Base-by-base conservation (phyloP, 2,888 invertebrate species). In the Tetheella fluctuosa region DNA sequence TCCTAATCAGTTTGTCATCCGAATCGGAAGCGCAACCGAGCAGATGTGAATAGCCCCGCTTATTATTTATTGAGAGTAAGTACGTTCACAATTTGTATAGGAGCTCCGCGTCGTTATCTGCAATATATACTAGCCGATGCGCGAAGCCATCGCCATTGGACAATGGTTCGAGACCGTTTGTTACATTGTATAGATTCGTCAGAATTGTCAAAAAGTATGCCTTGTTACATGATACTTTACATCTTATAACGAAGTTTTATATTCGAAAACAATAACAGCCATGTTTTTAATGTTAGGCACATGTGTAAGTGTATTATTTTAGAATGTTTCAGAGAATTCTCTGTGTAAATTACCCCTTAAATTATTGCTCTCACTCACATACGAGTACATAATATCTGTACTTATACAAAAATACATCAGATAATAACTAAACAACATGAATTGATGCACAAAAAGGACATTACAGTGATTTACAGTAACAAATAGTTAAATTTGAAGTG, bases 261-360 rank as follows among this genome's bases (percentile, higher is more conserved):
- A 48, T 48, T 48, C 17, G 48, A 48, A 48, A 48, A 48, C 42
- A 20, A 48, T 48, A 48, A 48, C 48, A 48, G 48, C 48, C 48
- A n/a, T n/a, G 48, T 10, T 20, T 20, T 48, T 17, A 10, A 48
- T 48, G 48, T 48, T 48, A 48, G 48, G 48, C 48, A 48, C 48
- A 48, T 48, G 48, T 48, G 17, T 48, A 20, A 48, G 48, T 48
- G 48, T 20, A 20, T 20, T 20, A 48, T 48, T 48, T 48, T 48
- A 48, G 48, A 48, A 48, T 48, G 17, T 7, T 48, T 48, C 48
- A 48, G 48, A 48, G 48, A 48, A 48, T 48, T 17, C 20, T 48
- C 48, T 10, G 48, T 20, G 20, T 48, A 48, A 48, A 48, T 48
- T 48, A 48, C 20, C 20, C 2, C 20, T 48, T 48, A 48, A 48